phyloP scores from a whole-genome alignment of 1,140 invertebrate species.

The Ceratitis capitata region DNA sequence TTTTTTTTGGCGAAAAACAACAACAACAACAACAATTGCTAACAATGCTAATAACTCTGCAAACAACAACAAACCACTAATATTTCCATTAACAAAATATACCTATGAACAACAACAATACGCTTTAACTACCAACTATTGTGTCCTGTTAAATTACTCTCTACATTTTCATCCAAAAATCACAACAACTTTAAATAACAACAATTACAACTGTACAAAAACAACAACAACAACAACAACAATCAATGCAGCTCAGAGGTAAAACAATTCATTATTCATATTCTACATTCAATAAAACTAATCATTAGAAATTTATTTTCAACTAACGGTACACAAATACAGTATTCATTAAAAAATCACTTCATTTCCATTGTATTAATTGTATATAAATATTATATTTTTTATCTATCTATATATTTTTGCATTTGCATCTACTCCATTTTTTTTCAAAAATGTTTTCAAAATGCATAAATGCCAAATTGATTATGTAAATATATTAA shows the following conservation, averaged over 20 bases:
- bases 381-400: background rate
- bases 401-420: too few species aligned
- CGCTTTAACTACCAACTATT: background rate
- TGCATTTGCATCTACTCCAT: background rate
- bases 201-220: too few species aligned
- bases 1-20: too few species aligned
- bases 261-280: conserved; percentile 32
- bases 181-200: conserved; percentile 13
- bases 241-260: conserved; percentile 32
- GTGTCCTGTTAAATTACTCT: background rate
- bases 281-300: conserved; percentile 2
- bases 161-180: conserved; percentile 12
- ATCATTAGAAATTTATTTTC: too few species aligned
- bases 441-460: background rate
- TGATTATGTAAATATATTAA: too few species aligned
- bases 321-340: background rate
- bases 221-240: conserved; percentile 25
- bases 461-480: too few species aligned
- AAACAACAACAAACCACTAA: conserved; percentile 39
- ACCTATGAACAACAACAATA: background rate
- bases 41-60: conserved; percentile 41
- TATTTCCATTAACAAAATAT: background rate
- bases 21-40: background rate
- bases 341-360: background rate
- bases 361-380: background rate